Evolutionary conservation across 2,113 vertebrate species (phyloP), one percentile per base, ranked within the genome.

Genomic region (Nansenia antarctica): DNA sequence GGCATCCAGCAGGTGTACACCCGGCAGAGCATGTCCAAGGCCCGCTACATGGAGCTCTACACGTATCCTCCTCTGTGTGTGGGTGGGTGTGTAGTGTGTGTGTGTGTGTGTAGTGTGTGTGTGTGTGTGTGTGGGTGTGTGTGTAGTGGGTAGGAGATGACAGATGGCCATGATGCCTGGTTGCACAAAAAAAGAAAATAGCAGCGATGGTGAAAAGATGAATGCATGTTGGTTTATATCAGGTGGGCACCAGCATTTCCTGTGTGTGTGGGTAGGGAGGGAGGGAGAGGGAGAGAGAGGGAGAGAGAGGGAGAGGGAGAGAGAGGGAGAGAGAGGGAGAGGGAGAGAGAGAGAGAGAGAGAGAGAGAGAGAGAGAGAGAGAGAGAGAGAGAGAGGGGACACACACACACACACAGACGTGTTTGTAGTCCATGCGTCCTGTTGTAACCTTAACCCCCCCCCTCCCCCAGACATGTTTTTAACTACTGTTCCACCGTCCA

Each of bases 401-500:
- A n/a, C n/a, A n/a, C n/a, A n/a, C n/a, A n/a, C n/a, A n/a, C n/a
- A n/a, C n/a, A n/a, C n/a, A n/a, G n/a, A n/a, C n/a, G n/a, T n/a
- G n/a, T n/a, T n/a, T n/a, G n/a, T 18, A 18, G 6, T 18, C 39
- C 15, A 42, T 42, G 12, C 18, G 39, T 69, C 5, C 1, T 63
- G 58, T 62, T 74, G 9, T 73, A 78, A 85, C 91, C 92, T 94
- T 95, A 90, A 93, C 89, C 42, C 52, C 5, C 34, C 55, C n/a
- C n/a, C n/a, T n/a, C n/a, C n/a, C 2, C 67, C 85, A 96, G 94
- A 88, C 95, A 96, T 29, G 95, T 96, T 81, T 96, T 96, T 92
- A 96, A 96, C 92, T 96, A 96, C 91, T 96, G 95, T 86, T 95
- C 95, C 31, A 96, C 94, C 26, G 95, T 96, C 66, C 95, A 96